Evolutionary conservation across 2,113 vertebrate species (phyloP), one percentile per base, ranked within the genome.

Genomic region (Sylvilagus bachmani): DNA sequence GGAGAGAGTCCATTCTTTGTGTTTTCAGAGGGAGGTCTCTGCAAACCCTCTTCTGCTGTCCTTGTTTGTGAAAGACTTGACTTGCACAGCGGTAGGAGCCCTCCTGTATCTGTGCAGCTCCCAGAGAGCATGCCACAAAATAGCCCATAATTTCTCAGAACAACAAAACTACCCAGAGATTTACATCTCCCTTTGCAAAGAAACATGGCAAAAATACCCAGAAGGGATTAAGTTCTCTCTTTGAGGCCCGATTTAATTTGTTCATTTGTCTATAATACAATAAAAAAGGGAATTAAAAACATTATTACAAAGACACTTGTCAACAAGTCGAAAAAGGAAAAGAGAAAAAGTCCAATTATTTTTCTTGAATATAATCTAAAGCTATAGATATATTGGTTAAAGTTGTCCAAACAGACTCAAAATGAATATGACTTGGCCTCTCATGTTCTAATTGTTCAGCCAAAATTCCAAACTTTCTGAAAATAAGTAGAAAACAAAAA

Each of bases 281-380:
- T 97, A 98, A 98, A 98, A 98, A 98, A 97, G 94, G 38, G 97
- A 98, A 98, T 98, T 98, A 98, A 98, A 98, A 98, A 98, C 89
- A 79, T 58, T 94, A 96, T 95, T 97, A 96, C 95, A 97, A 97
- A 97, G 96, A 97, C 94, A 91, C 75, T 87, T 97, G 92, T 90
- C 83, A 94, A 93, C 90, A 94, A 97, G 95, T 97, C 38, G 87
- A 91, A 96, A 90, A 87, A 88, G 90, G 17, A 83, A 67, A 87
- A 83, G 84, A 89, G n/a, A 88, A 92, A 89, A 74, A 69, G 71
- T 83, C 69, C 91, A 91, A 95, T 96, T 88, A 95, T 77, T 97
- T 96, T 90, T 91, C 94, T 71, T 24, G 38, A 95, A 93, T 91
- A 92, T 92, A 71, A 93, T 95, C 96, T 97, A 97, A 97, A 97